phyloP scores from a whole-genome alignment of 2,113 vertebrate species.

The Excalfactoria chinensis region DNA sequence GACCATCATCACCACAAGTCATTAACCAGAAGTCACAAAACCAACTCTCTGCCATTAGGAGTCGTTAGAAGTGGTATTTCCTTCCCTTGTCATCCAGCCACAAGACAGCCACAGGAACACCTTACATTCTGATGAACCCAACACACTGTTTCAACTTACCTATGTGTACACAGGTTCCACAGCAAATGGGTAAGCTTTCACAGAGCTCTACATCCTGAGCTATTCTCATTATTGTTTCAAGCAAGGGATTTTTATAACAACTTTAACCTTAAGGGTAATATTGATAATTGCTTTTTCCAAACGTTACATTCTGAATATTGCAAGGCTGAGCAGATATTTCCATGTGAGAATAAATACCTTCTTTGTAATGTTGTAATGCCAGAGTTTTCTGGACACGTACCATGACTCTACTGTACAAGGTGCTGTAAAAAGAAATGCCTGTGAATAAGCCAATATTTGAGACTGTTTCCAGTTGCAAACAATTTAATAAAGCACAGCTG shows the following conservation, averaged over 20 bases:
- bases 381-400: neutral
- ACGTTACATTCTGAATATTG: neutral
- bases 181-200: neutral
- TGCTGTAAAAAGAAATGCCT: neutral
- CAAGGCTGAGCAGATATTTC: neutral
- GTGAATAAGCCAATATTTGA: neutral
- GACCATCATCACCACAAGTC: neutral
- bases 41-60: neutral
- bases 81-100: neutral
- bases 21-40: neutral
- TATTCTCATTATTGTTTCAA: neutral
- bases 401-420: neutral
- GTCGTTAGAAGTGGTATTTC: neutral
- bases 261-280: neutral
- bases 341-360: neutral
- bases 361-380: neutral
- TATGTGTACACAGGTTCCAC: neutral
- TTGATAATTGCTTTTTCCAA: neutral
- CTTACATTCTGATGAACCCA: neutral
- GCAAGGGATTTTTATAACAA: neutral
- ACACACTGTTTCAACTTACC: neutral
- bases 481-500: neutral
- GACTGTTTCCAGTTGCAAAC: neutral
- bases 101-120: rapidly evolving
- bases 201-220: neutral